Base-by-base conservation (phyloP, 2,113 vertebrate species). In the Atlantisia rogersi region DNA sequence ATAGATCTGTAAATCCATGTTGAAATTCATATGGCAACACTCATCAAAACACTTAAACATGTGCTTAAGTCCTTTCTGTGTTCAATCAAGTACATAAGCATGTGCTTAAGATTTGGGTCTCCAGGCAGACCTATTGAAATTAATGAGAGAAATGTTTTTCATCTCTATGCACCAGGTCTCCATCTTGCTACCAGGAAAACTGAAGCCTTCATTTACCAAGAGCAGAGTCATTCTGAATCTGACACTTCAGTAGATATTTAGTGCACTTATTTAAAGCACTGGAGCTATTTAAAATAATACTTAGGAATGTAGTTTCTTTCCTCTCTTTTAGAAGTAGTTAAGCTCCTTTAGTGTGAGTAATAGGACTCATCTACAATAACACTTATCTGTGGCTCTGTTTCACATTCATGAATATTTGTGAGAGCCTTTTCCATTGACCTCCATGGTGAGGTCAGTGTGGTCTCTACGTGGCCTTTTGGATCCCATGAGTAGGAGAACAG, bases 21-120 rank as follows among this genome's bases (percentile, higher is more conserved):
- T 95, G 96, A 95, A 97, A 96, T 95, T 96, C 92, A 85, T 95
- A 94, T 95, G 95, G 86, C 92, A 96, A 93, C 94, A 91, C 91
- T 97, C 96, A 94, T 92, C 92, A 94, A 92, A 95, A 92, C 80
- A 88, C 95, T 97, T 94, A 96, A 95, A 93, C 16, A 89, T 84
- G 90, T 92, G 77, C 94, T 94, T 95, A 93, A 96, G 86, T 96
- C 92, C 76, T 86, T 96, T 97, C 95, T 94, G 73, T 89, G 77
- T 95, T 96, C 86, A 92, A 62, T 95, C 92, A 92, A 95, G 86
- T 95, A 85, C 80, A 62, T 83, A 88, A 94, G 92, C 90, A 89
- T 71, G 86, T 93, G 88, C 88, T 95, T 92, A 90, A 94, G 92
- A 59, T 90, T 91, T 92, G 90, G 90, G 59, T 95, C 73, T 94